Conservation (phyloP, 2,113 vertebrate species). For the Anseranas semipalmata region DNA sequence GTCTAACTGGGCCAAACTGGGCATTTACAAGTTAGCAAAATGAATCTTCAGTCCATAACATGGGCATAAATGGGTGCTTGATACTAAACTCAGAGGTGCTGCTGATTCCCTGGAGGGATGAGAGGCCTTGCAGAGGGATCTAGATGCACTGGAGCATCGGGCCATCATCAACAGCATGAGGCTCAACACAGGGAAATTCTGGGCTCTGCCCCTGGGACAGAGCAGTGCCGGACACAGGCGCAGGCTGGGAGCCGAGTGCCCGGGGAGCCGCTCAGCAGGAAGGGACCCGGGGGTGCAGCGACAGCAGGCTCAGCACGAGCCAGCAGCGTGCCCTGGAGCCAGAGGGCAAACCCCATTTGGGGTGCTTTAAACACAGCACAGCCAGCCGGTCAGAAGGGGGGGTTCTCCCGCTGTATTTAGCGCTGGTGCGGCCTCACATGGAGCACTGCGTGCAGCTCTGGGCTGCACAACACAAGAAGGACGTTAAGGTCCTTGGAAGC, state of each 20-base stretch:
- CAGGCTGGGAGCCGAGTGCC: background rate
- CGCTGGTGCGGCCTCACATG: background rate
- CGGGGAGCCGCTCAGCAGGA: background rate
- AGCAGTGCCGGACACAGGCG: background rate
- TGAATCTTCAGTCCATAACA: background rate
- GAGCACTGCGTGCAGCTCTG: background rate
- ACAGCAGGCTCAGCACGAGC: background rate
- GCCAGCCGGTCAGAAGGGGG: background rate
- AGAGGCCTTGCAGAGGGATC: background rate
- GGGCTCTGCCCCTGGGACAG: background rate
- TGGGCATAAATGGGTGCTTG: background rate
- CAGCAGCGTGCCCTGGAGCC: too few relatives aligned
- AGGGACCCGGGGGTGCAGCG: background rate
- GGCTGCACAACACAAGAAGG: background rate
- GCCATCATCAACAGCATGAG: background rate
- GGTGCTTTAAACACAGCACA: background rate
- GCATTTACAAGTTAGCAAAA: background rate
- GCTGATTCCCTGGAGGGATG: background rate
- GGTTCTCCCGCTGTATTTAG: background rate
- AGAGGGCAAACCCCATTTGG: background rate
- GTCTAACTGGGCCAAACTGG: background rate
- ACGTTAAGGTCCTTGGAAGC: background rate
- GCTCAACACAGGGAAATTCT: background rate
- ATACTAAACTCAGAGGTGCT: background rate
- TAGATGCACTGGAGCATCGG: background rate